phyloP scores from a whole-genome alignment of 2,113 vertebrate species.

The Narcine bancroftii region DNA sequence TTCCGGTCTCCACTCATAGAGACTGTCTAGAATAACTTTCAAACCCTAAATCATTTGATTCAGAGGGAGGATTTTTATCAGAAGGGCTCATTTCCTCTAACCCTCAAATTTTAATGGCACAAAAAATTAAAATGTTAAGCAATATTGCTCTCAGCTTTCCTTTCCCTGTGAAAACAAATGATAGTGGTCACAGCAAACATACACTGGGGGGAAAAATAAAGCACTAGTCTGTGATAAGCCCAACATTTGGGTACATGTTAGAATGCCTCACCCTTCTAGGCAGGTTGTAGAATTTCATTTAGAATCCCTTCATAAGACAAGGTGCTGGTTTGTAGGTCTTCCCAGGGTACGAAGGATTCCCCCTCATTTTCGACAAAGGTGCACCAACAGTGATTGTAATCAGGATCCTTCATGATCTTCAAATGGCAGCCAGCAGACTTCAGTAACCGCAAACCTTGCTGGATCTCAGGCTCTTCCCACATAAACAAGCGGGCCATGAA shows the following conservation, averaged over 20 bases:
- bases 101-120: neutral
- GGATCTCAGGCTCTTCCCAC: conserved; percentile 82
- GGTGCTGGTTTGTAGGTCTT: conserved; percentile 91
- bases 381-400: conserved; percentile 87
- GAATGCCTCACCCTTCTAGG: conserved; percentile 33
- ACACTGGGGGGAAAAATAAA: neutral
- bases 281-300: conserved; percentile 66
- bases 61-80: neutral
- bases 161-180: neutral
- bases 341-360: conserved; percentile 75
- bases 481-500: conserved; percentile 78
- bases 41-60: neutral
- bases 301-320: conserved; percentile 82
- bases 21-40: neutral
- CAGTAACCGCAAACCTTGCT: conserved; percentile 63
- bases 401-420: conserved; percentile 85
- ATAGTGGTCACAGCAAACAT: neutral
- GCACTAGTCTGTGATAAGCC: neutral
- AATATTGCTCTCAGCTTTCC: neutral
- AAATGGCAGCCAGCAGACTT: conserved; percentile 75
- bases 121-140: neutral
- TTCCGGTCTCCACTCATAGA: neutral
- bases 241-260: neutral
- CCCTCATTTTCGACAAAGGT: conserved; percentile 86
- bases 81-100: neutral